Percentiles rank a stretch among this genome's conserved stretches.
These are phyloP conservation scores for Lamellibrachia luymesi DNA, from an alignment of 1,140 invertebrate species.

Conservation along the genomic window DNA sequence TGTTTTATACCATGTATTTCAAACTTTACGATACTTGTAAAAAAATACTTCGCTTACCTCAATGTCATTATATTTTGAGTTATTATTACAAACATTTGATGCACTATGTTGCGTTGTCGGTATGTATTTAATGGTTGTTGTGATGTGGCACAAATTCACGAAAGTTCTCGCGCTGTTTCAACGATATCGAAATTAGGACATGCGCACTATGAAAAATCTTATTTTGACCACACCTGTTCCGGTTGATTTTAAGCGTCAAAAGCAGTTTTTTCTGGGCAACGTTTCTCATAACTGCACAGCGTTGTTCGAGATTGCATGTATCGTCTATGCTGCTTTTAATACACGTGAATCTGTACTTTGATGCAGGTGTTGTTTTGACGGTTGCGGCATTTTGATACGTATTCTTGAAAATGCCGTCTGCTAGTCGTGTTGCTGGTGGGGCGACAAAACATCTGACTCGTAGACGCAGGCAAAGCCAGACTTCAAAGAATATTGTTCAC, in stretches of 20 bases:
- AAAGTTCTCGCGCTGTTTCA: neutral
- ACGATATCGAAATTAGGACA: conserved; percentile 1
- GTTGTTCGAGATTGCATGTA: neutral
- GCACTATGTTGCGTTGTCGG: neutral
- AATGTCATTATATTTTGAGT: neutral
- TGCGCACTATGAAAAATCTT: conserved; percentile 14
- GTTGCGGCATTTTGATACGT: neutral
- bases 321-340: neutral
- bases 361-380: neutral
- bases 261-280: neutral
- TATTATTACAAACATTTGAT: neutral
- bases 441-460: neutral
- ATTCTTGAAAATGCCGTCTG: conserved; percentile 16
- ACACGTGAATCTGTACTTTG: neutral
- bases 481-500: neutral
- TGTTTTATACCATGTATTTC: neutral
- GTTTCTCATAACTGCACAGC: neutral
- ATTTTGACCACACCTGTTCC: conserved; percentile 25
- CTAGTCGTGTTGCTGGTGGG: neutral
- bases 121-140: conserved; percentile 3
- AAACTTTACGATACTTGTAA: neutral
- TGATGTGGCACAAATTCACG: conserved; percentile 1
- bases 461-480: neutral
- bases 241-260: conserved; percentile 15
- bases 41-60: neutral